Percentiles rank a stretch among this genome's conserved stretches.
Evolutionary conservation across 2,888 invertebrate genomes (phyloP).

Genomic region (Cinara cedri): DNA sequence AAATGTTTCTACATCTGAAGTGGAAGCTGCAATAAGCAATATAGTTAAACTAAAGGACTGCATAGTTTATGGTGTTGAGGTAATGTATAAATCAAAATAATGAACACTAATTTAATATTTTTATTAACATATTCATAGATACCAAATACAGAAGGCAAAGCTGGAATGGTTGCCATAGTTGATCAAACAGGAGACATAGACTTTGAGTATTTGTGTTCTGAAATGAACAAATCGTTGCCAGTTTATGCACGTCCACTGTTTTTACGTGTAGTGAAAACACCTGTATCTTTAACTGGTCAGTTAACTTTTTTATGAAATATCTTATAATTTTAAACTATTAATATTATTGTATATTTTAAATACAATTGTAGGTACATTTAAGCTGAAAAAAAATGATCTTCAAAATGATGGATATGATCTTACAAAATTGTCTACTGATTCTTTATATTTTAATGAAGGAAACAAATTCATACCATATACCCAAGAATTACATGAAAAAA

Average conservation of each 20-base stretch:
- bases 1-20: conserved; percentile 72
- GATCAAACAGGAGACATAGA: conserved; percentile 63
- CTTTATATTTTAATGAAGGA: conserved; percentile 64
- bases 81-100: conserved; percentile 60
- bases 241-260: conserved; percentile 69
- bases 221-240: conserved; percentile 64
- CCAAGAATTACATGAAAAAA: conserved; percentile 61
- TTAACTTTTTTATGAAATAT: conserved; percentile 61
- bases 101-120: background rate
- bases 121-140: conserved; percentile 59
- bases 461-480: conserved; percentile 64
- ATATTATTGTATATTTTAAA: background rate
- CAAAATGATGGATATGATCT: conserved; percentile 89
- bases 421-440: conserved; percentile 62
- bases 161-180: conserved; percentile 70
- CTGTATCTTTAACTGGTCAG: conserved; percentile 68
- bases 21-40: conserved; percentile 69
- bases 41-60: conserved; percentile 66
- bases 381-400: conserved; percentile 91
- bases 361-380: conserved; percentile 83
- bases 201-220: conserved; percentile 61
- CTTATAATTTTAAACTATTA: background rate
- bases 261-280: conserved; percentile 63
- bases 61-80: conserved; percentile 70
- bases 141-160: conserved; percentile 65